phyloP scores from a whole-genome alignment of 2,888 invertebrate species.

The Meganola albula region DNA sequence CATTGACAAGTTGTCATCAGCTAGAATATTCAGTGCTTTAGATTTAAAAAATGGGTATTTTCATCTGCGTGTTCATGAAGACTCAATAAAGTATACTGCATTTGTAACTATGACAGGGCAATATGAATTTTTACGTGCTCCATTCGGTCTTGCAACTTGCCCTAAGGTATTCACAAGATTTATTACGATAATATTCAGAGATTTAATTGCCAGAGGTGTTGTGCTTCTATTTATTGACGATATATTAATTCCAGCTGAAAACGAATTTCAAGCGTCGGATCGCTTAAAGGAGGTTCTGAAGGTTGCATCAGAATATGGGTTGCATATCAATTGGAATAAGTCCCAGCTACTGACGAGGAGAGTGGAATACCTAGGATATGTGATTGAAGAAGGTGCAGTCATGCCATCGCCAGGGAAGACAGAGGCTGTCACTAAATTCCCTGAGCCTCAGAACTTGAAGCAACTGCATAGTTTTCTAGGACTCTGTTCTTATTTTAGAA shows the following conservation, averaged over 20 bases:
- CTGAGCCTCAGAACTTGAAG: slow-evolving; percentile 17
- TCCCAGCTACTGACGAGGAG: background rate
- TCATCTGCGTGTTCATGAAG: slow-evolving; percentile 33
- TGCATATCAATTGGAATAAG: slow-evolving; percentile 12
- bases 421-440: background rate
- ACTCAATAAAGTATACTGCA: slow-evolving; percentile 36
- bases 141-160: slow-evolving; percentile 46
- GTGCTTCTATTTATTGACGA: slow-evolving; percentile 19
- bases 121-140: slow-evolving; percentile 44
- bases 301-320: slow-evolving; percentile 10
- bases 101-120: slow-evolving; percentile 45
- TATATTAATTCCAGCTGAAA: slow-evolving; percentile 9
- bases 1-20: slow-evolving; percentile 40
- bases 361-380: slow-evolving; percentile 23
- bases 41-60: slow-evolving; percentile 45
- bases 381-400: slow-evolving; percentile 13
- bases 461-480: slow-evolving; percentile 18
- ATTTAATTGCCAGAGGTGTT: slow-evolving; percentile 18
- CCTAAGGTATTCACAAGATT: slow-evolving; percentile 40
- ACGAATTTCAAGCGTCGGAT: slow-evolving; percentile 9
- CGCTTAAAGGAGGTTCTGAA: slow-evolving; percentile 10
- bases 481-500: slow-evolving; percentile 1
- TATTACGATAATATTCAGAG: slow-evolving; percentile 31
- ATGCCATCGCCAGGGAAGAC: slow-evolving; percentile 3
- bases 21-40: slow-evolving; percentile 20